Evolutionary conservation across 35 echinoderm and acorn worm genomes (phyloP).

Genomic region (Stichopus chloronotus): DNA sequence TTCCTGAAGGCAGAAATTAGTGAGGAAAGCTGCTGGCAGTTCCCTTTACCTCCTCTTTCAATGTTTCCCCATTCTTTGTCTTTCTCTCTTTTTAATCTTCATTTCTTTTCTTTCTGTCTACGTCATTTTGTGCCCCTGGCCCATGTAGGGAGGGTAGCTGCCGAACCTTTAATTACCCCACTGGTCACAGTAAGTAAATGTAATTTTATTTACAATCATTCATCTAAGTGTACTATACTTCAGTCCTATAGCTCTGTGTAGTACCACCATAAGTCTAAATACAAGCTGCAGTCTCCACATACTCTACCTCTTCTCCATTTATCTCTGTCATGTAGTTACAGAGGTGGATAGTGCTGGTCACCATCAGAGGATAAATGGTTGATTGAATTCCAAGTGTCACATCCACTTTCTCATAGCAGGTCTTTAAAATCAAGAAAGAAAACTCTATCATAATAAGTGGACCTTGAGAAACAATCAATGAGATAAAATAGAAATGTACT

Average conservation of each 20-base stretch:
- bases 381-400: neutral
- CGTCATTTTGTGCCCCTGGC: too few species aligned
- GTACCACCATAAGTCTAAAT: neutral
- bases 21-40: too few species aligned
- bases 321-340: neutral
- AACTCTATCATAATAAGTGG: neutral
- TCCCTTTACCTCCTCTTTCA: too few species aligned
- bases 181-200: neutral
- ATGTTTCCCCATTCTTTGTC: too few species aligned
- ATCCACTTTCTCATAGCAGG: neutral
- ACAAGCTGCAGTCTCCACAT: neutral
- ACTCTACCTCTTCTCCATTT: neutral
- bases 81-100: too few species aligned
- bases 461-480: neutral
- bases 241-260: neutral
- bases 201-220: neutral
- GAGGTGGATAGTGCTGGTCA: neutral
- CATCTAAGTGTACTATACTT: neutral
- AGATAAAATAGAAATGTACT: neutral
- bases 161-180: neutral
- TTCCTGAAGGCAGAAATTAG: too few species aligned
- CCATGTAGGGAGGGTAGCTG: neutral
- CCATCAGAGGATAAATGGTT: neutral
- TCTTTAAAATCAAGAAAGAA: neutral
- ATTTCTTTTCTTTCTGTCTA: too few species aligned